These are phyloP conservation scores for Pipistrellus nathusii DNA, from an alignment of 2,797 vertebrate species.

Conservation along the genomic window DNA sequence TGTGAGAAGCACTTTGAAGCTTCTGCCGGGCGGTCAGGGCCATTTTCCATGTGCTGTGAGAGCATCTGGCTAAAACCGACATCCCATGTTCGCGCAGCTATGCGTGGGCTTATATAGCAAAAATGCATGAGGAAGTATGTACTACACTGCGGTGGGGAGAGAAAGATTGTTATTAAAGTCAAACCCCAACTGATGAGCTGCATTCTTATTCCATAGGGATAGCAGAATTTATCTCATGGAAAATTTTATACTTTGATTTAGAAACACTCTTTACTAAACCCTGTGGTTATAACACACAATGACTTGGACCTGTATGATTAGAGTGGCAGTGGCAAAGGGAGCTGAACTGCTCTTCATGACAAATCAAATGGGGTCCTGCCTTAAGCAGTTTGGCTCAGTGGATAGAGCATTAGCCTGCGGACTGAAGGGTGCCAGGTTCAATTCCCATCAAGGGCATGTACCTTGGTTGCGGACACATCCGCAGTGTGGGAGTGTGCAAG, in stretches of 20 bases:
- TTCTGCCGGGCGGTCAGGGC: background rate
- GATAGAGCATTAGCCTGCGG: too few relatives aligned
- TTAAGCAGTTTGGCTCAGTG: too few relatives aligned
- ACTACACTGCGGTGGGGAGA: background rate
- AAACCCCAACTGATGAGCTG: conserved; percentile 33
- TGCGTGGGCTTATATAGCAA: conserved; percentile 48
- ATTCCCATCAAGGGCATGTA: too few relatives aligned
- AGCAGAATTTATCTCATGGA: conserved; percentile 48
- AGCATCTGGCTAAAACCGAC: conserved; percentile 60
- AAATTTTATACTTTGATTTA: conserved; percentile 60
- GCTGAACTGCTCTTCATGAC: background rate
- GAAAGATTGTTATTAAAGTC: conserved; percentile 59
- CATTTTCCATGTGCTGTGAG: background rate
- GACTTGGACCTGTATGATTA: background rate
- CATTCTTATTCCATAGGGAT: conserved; percentile 39
- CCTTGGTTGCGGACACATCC: too few relatives aligned
- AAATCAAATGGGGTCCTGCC: background rate
- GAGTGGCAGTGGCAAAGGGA: background rate
- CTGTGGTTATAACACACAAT: conserved; percentile 40
- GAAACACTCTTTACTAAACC: background rate
- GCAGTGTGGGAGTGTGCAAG: too few relatives aligned
- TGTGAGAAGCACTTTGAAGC: background rate
- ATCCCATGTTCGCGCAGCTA: background rate
- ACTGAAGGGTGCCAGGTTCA: too few relatives aligned
- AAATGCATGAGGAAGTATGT: conserved; percentile 23